Conservation (phyloP, 2,888 invertebrate species). For the Incurvaria masculella region DNA sequence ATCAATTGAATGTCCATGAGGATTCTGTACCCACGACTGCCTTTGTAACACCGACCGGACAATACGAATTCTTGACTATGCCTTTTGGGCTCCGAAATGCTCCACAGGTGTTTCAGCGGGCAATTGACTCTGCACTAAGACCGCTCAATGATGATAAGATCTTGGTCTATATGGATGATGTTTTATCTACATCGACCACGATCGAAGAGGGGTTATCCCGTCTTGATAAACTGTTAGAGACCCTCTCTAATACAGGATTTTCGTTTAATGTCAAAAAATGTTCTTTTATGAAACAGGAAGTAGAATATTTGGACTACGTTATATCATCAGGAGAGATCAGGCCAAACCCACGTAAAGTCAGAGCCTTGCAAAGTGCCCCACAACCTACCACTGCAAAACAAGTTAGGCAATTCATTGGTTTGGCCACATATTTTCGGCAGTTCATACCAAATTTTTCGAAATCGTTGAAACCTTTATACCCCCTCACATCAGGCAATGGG, state of each 20-base stretch:
- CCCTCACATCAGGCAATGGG: too few species aligned
- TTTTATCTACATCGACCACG: slow-evolving; percentile 13
- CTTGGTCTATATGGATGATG: slow-evolving; percentile 19
- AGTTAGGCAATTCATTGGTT: too few species aligned
- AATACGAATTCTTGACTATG: slow-evolving; percentile 23
- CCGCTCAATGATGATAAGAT: slow-evolving; percentile 4
- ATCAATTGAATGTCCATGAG: too few species aligned
- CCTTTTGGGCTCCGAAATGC: slow-evolving; percentile 27
- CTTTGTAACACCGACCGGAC: slow-evolving; percentile 23
- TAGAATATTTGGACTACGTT: slow-evolving; percentile 12
- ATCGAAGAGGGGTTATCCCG: slow-evolving; percentile 2
- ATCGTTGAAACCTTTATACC: too few species aligned
- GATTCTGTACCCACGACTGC: slow-evolving; percentile 16
- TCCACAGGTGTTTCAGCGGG: slow-evolving; percentile 23
- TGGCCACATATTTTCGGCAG: too few species aligned
- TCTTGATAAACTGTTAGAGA: not conserved
- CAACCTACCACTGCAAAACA: too few species aligned
- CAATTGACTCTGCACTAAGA: slow-evolving; percentile 18
- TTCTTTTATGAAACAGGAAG: slow-evolving; percentile 8
- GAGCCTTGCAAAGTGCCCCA: too few species aligned
- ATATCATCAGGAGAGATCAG: slow-evolving; percentile 9
- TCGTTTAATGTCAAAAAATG: slow-evolving; percentile 10
- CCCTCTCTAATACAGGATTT: slow-evolving; percentile 3
- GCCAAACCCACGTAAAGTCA: slow-evolving; percentile 11
- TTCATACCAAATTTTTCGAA: too few species aligned